Percentiles rank a stretch among this genome's conserved stretches.
Evolutionary conservation across 2,113 vertebrate genomes (phyloP).

Genomic region (Amblyornis subalaris): DNA sequence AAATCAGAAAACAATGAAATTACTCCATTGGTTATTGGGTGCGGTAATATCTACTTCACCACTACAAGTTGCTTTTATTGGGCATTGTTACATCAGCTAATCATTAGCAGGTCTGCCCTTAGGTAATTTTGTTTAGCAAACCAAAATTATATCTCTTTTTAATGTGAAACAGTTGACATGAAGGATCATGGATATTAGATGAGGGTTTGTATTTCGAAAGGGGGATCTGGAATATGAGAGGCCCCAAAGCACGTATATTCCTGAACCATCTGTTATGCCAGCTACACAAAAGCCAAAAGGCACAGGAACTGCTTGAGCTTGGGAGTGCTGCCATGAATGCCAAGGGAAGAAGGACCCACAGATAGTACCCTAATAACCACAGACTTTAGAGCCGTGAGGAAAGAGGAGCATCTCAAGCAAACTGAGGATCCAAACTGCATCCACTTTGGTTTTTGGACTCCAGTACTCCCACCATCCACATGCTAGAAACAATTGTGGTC

Average conservation of each 20-base stretch:
- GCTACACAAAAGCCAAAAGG: neutral
- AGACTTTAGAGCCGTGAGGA: neutral
- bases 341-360: neutral
- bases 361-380: neutral
- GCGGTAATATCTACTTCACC: constrained; percentile 18
- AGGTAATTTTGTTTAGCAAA: constrained; percentile 55
- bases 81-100: constrained; percentile 47
- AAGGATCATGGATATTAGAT: constrained; percentile 43
- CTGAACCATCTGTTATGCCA: constrained; percentile 15
- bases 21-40: neutral
- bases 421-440: neutral
- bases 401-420: neutral
- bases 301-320: neutral
- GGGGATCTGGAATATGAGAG: constrained; percentile 9
- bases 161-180: constrained; percentile 51
- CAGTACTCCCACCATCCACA: neutral
- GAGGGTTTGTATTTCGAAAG: constrained; percentile 6
- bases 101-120: constrained; percentile 52
- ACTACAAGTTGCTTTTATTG: constrained; percentile 22
- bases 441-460: neutral
- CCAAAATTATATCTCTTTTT: constrained; percentile 41
- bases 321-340: neutral
- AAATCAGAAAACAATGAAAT: constrained; percentile 45
- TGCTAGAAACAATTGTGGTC: neutral
- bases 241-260: neutral